Evolutionary conservation across 1,140 invertebrate species (phyloP).

Genomic region (Melipona quadrifasciata): DNA sequence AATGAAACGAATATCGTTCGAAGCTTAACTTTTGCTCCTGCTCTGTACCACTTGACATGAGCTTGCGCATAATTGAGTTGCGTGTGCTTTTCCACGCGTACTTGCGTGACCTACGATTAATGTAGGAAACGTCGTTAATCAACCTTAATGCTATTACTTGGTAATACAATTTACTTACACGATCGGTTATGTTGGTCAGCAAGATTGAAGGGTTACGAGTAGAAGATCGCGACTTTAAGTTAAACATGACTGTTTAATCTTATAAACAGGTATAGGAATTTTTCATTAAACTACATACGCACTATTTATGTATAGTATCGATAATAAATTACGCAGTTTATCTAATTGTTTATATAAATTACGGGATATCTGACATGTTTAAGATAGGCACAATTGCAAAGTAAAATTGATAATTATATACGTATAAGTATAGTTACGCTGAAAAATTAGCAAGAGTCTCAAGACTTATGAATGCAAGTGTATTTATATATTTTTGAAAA

Average conservation of each 20-base stretch:
- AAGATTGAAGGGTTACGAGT: neutral
- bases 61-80: constrained; percentile 27
- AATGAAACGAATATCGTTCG: constrained; percentile 2
- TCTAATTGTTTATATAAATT: too few species aligned
- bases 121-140: constrained; percentile 6
- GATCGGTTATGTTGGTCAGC: neutral
- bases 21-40: constrained; percentile 1
- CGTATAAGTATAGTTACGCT: too few species aligned
- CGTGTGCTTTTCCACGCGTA: constrained; percentile 23
- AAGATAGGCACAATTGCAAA: too few species aligned
- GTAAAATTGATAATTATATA: too few species aligned
- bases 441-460: too few species aligned
- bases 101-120: constrained; percentile 29
- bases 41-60: constrained; percentile 19
- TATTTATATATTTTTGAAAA: too few species aligned
- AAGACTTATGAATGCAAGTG: too few species aligned
- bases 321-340: too few species aligned
- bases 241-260: neutral
- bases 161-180: neutral
- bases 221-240: neutral
- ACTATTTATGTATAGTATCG: too few species aligned
- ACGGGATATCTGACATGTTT: too few species aligned
- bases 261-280: too few species aligned
- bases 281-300: too few species aligned
- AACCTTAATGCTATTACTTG: neutral